phyloP scores from a whole-genome alignment of 2,797 vertebrate species.

The Carcharodon carcharias region DNA sequence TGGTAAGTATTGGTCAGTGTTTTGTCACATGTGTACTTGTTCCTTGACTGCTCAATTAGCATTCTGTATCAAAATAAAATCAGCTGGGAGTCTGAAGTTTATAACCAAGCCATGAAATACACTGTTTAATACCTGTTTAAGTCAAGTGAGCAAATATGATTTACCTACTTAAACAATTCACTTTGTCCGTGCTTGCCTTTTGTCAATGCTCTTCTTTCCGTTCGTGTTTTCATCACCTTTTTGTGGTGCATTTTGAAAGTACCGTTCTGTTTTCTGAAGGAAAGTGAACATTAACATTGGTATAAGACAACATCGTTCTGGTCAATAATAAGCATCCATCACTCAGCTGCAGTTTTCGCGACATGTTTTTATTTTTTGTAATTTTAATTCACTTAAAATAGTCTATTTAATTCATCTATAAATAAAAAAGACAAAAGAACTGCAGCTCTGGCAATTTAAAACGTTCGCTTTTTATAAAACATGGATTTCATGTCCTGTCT shows the following conservation, averaged over 20 bases:
- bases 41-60: not conserved
- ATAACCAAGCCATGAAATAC: not conserved
- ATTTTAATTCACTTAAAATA: not conserved
- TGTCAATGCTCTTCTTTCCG: not conserved
- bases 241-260: not conserved
- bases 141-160: not conserved
- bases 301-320: not conserved
- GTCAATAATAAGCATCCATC: not conserved
- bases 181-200: no score
- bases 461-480: not conserved
- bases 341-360: not conserved
- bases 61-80: not conserved
- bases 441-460: not conserved
- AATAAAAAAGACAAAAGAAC: not conserved
- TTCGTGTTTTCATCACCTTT: not conserved
- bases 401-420: not conserved
- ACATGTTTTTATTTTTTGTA: not conserved
- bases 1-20: not conserved
- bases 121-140: not conserved
- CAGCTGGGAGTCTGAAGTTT: not conserved
- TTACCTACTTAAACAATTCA: no score
- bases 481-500: not conserved
- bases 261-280: no score
- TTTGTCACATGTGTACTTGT: not conserved
- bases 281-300: not conserved